A percentile compares a stretch with the other conserved stretches of the same genome.
phyloP scores from a whole-genome alignment of 2,888 invertebrate species.

The Tiliacea aurago region DNA sequence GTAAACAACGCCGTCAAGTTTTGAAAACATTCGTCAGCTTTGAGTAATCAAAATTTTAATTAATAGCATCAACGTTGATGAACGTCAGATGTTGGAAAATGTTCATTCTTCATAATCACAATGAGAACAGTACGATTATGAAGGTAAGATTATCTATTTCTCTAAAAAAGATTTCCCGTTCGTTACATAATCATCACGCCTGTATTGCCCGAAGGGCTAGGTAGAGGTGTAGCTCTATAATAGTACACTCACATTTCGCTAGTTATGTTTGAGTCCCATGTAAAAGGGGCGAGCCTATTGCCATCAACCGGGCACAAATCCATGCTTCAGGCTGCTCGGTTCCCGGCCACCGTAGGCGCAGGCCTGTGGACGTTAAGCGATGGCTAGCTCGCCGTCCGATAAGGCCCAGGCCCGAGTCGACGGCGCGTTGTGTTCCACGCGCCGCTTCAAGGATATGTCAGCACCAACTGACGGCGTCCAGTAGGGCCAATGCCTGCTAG shows the following conservation, averaged over 20 bases:
- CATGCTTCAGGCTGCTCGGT: too few species aligned
- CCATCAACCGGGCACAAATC: neutral
- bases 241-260: neutral
- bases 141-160: neutral
- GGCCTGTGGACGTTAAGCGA: too few species aligned
- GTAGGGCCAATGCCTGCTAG: too few species aligned
- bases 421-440: too few species aligned
- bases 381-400: too few species aligned
- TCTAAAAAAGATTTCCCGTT: neutral
- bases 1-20: constrained; percentile 18
- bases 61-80: constrained; percentile 13
- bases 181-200: neutral
- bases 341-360: too few species aligned
- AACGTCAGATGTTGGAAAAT: neutral
- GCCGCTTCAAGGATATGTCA: too few species aligned
- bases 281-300: neutral
- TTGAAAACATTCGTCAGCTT: constrained; percentile 11
- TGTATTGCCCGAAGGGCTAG: neutral
- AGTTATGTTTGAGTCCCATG: neutral
- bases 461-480: too few species aligned
- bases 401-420: too few species aligned
- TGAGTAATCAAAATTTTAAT: constrained; percentile 27
- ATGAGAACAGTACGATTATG: neutral
- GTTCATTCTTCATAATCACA: neutral
- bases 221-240: neutral